Evolutionary conservation across 92 coral and sea anemone genomes (phyloP), one percentile per base, ranked within the genome.

Genomic region (Paramuricea clavata): DNA sequence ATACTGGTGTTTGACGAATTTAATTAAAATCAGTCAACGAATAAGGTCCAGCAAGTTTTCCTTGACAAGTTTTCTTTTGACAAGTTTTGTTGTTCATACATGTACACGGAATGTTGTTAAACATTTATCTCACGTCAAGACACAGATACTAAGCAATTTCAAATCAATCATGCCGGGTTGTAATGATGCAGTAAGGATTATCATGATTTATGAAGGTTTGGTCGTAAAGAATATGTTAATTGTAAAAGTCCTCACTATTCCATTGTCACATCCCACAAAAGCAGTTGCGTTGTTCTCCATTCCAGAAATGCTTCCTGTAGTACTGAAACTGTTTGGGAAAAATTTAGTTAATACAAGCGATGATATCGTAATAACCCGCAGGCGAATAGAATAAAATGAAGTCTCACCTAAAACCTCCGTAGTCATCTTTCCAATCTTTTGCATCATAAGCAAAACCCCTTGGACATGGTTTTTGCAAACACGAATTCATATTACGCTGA

Each of bases 281-380:
- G 76, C 76, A 13, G 76, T 70, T 35, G 76, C 49, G 26, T 70
- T 35, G 25, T 70, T 0, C 9, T 30, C 76, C 49, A 70, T 70
- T 8, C 76, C 76, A 39, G 76, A 70, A 12, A 70, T 43, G 21
- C 3, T 13, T 70, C 76, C 26, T 30, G 25, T n/a, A 7, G 27
- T 17, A 23, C 62, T 54, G 62, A 54, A 54, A 54, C 62, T 54
- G 62, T 19, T 19, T 47, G 1, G 54, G 10, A 47, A 15, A 47
- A 47, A 5, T 2, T 9, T 47, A 47, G 44, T 54, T 21, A 47
- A 2, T 16, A 54, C 27, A 21, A 19, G 23, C 4, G 11, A 21
- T 54, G 62, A 54, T 54, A 47, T 47, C 19, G 54, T 36, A 36
- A 8, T 2, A 2, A 8, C 8, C 13, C 2, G 16, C 54, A 47